phyloP scores from a whole-genome alignment of 2,797 vertebrate species.

The Parauchenoglanis ngamensis region DNA sequence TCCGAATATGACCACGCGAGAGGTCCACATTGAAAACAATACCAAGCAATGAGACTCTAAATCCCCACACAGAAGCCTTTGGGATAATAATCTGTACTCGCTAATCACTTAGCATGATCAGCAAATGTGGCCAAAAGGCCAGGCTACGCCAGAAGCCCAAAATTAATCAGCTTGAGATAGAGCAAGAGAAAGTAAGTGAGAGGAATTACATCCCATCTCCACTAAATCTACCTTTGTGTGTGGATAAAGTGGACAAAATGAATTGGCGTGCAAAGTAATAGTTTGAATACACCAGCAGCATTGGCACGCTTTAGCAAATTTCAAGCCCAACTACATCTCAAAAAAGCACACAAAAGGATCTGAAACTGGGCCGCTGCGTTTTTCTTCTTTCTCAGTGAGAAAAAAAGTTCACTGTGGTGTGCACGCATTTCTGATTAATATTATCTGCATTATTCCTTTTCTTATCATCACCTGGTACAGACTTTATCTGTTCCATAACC shows the following conservation, averaged over 20 bases:
- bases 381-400: not conserved
- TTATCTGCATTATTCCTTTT: not conserved
- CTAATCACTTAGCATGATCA: slow-evolving; percentile 46
- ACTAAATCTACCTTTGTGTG: slow-evolving; percentile 46
- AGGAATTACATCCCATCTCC: not conserved
- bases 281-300: not conserved
- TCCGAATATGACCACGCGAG: slow-evolving; percentile 73
- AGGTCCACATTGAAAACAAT: slow-evolving; percentile 55
- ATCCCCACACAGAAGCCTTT: slow-evolving; percentile 51
- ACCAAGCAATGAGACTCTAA: slow-evolving; percentile 40
- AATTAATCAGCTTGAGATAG: slow-evolving; percentile 39
- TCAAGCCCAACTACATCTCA: not conserved
- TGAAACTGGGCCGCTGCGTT: not conserved
- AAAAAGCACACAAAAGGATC: not conserved
- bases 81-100: slow-evolving; percentile 53
- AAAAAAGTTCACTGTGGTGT: not conserved
- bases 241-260: slow-evolving; percentile 34
- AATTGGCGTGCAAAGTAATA: not conserved
- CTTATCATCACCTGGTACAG: not conserved
- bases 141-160: slow-evolving; percentile 25
- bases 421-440: not conserved
- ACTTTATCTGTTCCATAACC: not conserved
- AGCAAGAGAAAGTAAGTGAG: slow-evolving; percentile 2
- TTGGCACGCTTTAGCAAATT: too few species aligned
- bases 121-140: slow-evolving; percentile 28